Percentiles rank a stretch among this genome's conserved stretches.
These are phyloP conservation scores for Trachymyrmex septentrionalis DNA, from an alignment of 1,140 invertebrate species.

Conservation along the genomic window DNA sequence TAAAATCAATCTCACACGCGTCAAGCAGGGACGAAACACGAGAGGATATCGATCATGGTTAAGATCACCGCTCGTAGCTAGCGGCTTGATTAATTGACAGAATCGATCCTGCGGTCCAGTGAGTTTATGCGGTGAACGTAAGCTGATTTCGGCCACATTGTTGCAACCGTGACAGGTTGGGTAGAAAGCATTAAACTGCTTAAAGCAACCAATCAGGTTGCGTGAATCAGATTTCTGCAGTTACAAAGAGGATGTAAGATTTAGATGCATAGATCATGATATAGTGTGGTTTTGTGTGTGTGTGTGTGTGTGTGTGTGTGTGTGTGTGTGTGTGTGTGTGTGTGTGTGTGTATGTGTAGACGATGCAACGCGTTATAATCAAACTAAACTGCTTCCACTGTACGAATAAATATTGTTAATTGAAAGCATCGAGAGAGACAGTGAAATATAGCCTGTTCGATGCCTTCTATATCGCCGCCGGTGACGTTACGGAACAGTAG, in stretches of 20 bases:
- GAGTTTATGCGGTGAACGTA: conserved; percentile 38
- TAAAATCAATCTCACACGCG: conserved; percentile 23
- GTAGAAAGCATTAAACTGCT: conserved; percentile 27
- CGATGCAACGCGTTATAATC: background rate
- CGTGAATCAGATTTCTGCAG: background rate
- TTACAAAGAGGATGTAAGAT: background rate
- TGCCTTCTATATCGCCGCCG: conserved; percentile 14
- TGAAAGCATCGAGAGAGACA: conserved; percentile 54
- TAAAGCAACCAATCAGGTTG: background rate
- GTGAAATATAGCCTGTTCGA: conserved; percentile 16
- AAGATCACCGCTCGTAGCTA: conserved; percentile 41
- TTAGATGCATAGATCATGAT: background rate
- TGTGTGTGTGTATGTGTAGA: too few species aligned
- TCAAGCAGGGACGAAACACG: conserved; percentile 29
- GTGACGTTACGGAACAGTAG: background rate
- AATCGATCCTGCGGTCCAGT: conserved; percentile 27
- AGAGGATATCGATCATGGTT: conserved; percentile 32
- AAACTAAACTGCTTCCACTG: conserved; percentile 16
- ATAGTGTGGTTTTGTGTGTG: background rate
- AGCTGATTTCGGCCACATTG: conserved; percentile 38
- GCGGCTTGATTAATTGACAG: conserved; percentile 42
- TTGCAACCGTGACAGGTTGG: conserved; percentile 9
- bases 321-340: too few species aligned
- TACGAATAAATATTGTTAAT: conserved; percentile 71
- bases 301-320: too few species aligned